phyloP scores from a whole-genome alignment of 2,113 vertebrate species.

The Salvelinus sp. region DNA sequence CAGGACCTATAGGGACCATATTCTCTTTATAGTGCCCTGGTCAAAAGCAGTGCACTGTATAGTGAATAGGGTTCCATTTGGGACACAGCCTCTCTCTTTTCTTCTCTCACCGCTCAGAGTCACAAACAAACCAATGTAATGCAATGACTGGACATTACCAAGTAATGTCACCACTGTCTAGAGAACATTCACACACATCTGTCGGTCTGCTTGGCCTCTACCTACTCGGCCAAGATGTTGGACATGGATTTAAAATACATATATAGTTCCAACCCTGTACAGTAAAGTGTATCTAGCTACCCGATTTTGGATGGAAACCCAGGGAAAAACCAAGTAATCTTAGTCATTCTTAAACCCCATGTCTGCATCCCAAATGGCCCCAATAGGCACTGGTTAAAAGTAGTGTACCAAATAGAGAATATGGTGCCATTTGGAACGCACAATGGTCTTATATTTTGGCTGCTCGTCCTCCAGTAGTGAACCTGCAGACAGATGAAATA shows the following conservation, averaged over 20 bases:
- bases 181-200: conserved; percentile 18
- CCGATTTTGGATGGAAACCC: too few relatives aligned
- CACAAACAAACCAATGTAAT: not conserved
- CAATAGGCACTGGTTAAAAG: conserved; percentile 5
- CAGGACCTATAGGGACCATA: too few relatives aligned
- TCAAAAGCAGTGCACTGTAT: conserved; percentile 14
- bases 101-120: conserved; percentile 25
- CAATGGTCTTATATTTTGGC: conserved; percentile 14
- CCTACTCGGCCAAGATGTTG: conserved; percentile 11
- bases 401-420: conserved; percentile 24
- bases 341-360: too few relatives aligned
- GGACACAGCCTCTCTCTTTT: conserved; percentile 1
- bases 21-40: too few relatives aligned
- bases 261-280: not conserved
- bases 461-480: conserved; percentile 26
- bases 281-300: not conserved
- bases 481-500: conserved; percentile 57
- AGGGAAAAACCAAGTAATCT: too few relatives aligned
- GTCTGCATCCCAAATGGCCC: not conserved
- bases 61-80: conserved; percentile 20
- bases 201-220: not conserved
- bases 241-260: not conserved
- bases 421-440: conserved; percentile 11
- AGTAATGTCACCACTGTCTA: too few relatives aligned
- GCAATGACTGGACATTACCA: too few relatives aligned